These are phyloP conservation scores for Pangasianodon gigas DNA, from an alignment of 2,113 vertebrate species.

Conservation along the genomic window DNA sequence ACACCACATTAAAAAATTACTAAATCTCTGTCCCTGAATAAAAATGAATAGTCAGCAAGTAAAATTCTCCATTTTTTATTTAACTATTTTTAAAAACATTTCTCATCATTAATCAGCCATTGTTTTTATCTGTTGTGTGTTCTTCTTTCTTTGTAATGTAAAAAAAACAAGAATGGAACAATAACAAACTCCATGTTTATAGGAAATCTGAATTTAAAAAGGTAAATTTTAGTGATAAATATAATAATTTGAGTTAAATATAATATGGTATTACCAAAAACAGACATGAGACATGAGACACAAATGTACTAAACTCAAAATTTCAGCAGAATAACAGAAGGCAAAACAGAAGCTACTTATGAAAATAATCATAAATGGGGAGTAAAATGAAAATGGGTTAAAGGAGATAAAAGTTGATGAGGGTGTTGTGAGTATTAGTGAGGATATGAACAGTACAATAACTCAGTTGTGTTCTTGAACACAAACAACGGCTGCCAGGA, in stretches of 20 bases:
- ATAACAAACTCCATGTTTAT: neutral
- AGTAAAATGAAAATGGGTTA: neutral
- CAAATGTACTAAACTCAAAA: neutral
- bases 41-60: neutral
- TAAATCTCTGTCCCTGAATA: neutral
- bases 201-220: neutral
- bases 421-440: slow-evolving; percentile 16
- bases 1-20: neutral
- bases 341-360: neutral
- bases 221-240: neutral
- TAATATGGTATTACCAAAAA: neutral
- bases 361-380: neutral
- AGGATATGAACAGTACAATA: neutral
- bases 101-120: neutral
- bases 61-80: neutral
- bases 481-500: neutral
- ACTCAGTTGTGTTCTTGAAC: slow-evolving; percentile 23
- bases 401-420: neutral
- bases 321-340: neutral
- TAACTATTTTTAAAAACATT: neutral
- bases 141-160: neutral
- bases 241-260: neutral
- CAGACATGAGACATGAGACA: neutral
- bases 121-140: neutral
- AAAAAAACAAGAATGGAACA: neutral